These are phyloP conservation scores for Chironomus riparius DNA, from an alignment of 2,888 invertebrate genomes.

Conservation along the genomic window DNA sequence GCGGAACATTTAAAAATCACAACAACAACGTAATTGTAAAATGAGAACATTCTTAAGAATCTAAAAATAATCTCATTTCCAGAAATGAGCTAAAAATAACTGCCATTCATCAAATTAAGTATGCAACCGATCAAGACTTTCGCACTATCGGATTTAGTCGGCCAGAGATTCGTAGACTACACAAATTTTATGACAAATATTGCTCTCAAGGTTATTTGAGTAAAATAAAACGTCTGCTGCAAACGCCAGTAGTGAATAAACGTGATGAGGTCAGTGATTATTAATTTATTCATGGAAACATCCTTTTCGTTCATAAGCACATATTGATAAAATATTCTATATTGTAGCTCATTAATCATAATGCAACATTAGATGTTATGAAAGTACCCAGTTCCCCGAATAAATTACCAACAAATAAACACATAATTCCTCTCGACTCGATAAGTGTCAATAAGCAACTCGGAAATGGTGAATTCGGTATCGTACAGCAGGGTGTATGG, in stretches of 20 bases:
- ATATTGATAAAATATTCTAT: no score
- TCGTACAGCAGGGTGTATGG: constrained; percentile 97
- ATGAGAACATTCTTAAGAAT: not conserved
- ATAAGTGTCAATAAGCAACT: constrained; percentile 90
- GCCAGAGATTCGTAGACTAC: constrained; percentile 88
- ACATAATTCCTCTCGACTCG: constrained; percentile 81
- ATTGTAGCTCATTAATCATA: constrained; percentile 33
- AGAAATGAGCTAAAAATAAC: constrained; percentile 83
- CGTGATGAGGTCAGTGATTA: constrained; percentile 15
- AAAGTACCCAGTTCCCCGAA: constrained; percentile 38
- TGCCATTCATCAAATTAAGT: constrained; percentile 83
- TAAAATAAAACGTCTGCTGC: constrained; percentile 77
- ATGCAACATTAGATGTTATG: constrained; percentile 31
- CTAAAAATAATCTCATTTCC: constrained; percentile 34
- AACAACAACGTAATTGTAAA: constrained; percentile 11
- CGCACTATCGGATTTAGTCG: constrained; percentile 85
- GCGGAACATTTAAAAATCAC: constrained; percentile 5
- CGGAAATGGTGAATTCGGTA: constrained; percentile 95
- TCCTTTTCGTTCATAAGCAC: no score
- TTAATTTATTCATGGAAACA: no score
- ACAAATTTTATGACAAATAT: constrained; percentile 88
- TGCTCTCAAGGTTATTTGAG: constrained; percentile 88
- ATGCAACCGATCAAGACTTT: constrained; percentile 88
- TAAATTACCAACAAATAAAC: constrained; percentile 53
- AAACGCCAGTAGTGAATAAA: constrained; percentile 39